phyloP scores from a whole-genome alignment of 2,888 invertebrate genomes.

The Synergus itoensis region DNA sequence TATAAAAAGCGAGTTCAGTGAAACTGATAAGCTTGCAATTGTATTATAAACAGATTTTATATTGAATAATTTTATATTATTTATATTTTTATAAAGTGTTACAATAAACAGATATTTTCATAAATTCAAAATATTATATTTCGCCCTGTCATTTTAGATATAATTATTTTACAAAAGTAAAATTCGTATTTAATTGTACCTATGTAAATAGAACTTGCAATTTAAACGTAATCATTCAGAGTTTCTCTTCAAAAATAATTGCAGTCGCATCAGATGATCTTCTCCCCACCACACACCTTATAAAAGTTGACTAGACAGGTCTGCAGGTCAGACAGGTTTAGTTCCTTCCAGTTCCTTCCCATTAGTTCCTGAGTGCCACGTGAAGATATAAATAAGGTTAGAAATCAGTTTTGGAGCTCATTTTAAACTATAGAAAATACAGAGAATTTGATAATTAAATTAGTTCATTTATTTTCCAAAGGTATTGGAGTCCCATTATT shows the following conservation, averaged over 20 bases:
- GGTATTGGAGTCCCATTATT: background rate
- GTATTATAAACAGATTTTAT: background rate
- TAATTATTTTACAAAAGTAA: background rate
- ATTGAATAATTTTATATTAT: background rate
- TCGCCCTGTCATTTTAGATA: background rate
- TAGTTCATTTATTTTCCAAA: background rate
- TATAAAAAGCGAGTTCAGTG: constrained; percentile 78
- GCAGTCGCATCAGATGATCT: background rate
- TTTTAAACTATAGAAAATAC: background rate
- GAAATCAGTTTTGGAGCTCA: background rate
- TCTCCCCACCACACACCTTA: background rate
- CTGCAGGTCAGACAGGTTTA: background rate
- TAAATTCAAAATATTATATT: background rate
- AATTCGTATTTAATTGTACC: background rate
- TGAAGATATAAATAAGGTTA: background rate
- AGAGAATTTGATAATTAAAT: background rate
- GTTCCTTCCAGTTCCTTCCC: no score
- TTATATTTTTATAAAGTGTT: background rate
- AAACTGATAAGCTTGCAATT: background rate
- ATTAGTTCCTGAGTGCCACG: background rate
- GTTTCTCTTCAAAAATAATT: background rate
- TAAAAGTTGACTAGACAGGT: background rate
- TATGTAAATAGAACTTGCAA: background rate
- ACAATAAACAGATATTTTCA: background rate
- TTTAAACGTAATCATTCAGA: background rate